Evolutionary conservation across 1,140 invertebrate genomes (phyloP).

Genomic region (Drosophila orena): DNA sequence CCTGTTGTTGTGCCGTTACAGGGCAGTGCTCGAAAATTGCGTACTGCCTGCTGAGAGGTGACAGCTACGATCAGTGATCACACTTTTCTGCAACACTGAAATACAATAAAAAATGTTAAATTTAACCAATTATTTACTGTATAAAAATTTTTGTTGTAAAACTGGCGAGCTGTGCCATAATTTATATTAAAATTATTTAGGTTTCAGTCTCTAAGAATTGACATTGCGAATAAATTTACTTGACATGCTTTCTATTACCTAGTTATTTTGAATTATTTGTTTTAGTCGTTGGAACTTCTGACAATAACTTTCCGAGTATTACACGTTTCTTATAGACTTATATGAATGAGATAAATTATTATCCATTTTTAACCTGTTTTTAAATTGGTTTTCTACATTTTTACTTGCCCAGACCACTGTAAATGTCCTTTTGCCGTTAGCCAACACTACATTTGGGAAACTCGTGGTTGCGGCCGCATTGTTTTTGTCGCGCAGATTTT

Average conservation of each 20-base stretch:
- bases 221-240: neutral
- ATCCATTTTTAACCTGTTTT: too few relatives aligned
- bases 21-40: constrained; percentile 21
- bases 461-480: constrained; percentile 38
- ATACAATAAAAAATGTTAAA: neutral
- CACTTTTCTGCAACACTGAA: neutral
- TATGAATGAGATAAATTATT: too few relatives aligned
- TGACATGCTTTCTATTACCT: neutral
- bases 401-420: constrained; percentile 3
- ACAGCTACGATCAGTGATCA: constrained; percentile 6
- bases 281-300: neutral
- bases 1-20: constrained; percentile 25
- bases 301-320: too few relatives aligned
- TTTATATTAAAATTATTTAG: neutral
- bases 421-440: neutral
- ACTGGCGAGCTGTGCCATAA: neutral
- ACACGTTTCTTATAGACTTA: too few relatives aligned
- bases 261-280: neutral
- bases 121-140: neutral
- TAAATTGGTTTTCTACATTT: neutral
- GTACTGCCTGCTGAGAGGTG: constrained; percentile 1
- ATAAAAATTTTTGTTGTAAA: neutral
- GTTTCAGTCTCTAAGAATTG: neutral
- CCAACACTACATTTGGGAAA: constrained; percentile 37
- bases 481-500: constrained; percentile 26